Evolutionary conservation across 2,797 vertebrate species (phyloP).

Genomic region (Glossophaga mutica): DNA sequence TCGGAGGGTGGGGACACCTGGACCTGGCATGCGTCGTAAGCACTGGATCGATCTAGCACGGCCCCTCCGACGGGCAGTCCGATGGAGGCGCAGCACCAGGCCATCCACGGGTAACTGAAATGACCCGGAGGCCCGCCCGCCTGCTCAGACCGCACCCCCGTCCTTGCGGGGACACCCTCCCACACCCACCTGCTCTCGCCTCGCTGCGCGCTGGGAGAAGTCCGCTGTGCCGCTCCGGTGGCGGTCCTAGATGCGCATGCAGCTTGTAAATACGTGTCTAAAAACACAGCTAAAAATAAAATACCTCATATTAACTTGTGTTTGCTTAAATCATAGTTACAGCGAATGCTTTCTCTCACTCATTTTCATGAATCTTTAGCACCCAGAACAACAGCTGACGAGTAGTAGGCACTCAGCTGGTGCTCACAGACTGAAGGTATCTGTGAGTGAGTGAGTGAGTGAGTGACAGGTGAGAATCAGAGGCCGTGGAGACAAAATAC

Average conservation of each 20-base stretch:
- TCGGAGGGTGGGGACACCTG: background rate
- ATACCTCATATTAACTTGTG: background rate
- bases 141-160: fast-evolving
- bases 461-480: too few species aligned
- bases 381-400: too few species aligned
- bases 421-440: fast-evolving
- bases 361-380: background rate
- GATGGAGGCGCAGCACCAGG: background rate
- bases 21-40: background rate
- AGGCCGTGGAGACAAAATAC: fast-evolving
- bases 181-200: too few species aligned
- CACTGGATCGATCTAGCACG: fast-evolving
- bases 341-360: background rate
- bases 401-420: fast-evolving
- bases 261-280: background rate
- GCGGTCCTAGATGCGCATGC: background rate
- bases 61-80: background rate
- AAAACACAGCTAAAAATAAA: background rate
- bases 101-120: too few species aligned
- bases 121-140: fast-evolving
- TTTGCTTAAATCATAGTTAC: background rate
- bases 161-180: background rate
- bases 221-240: background rate
- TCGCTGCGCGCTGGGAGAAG: background rate
- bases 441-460: fast-evolving